These are phyloP conservation scores for Hydrophis major DNA, from an alignment of 2,797 vertebrate species.

Conservation along the genomic window DNA sequence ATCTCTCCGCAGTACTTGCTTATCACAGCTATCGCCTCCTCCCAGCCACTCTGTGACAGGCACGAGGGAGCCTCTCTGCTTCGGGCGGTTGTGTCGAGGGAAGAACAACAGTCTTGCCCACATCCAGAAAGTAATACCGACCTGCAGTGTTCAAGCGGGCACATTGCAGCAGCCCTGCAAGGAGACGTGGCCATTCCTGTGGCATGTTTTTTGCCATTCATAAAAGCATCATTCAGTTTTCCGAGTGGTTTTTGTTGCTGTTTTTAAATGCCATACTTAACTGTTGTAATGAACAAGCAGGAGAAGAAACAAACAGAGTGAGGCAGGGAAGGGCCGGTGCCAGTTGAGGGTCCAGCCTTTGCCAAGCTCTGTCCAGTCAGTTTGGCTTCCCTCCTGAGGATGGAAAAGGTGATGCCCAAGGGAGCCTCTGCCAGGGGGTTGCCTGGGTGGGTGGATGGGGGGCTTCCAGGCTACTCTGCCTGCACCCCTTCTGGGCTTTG, in stretches of 20 bases:
- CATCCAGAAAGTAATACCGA: neutral
- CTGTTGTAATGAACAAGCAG: neutral
- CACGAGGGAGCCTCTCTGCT: neutral
- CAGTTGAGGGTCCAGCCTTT: neutral
- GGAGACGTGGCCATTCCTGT: neutral
- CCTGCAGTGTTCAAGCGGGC: no score
- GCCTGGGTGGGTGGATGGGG: neutral
- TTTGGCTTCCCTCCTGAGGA: neutral
- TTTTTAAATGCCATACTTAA: neutral
- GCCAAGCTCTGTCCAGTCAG: neutral
- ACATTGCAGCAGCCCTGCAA: neutral
- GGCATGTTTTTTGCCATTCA: neutral
- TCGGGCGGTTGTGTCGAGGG: fast-evolving
- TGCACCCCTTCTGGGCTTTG: neutral
- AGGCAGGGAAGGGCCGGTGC: neutral
- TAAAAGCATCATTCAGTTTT: neutral
- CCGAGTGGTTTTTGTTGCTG: neutral
- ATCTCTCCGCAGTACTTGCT: neutral
- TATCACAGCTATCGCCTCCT: neutral
- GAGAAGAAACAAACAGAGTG: neutral
- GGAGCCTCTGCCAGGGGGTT: no score
- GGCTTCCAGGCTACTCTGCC: neutral
- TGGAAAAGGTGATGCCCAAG: neutral
- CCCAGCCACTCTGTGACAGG: neutral
- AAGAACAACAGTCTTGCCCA: neutral